phyloP scores from a whole-genome alignment of 1,140 invertebrate species.

The Conus ventricosus region DNA sequence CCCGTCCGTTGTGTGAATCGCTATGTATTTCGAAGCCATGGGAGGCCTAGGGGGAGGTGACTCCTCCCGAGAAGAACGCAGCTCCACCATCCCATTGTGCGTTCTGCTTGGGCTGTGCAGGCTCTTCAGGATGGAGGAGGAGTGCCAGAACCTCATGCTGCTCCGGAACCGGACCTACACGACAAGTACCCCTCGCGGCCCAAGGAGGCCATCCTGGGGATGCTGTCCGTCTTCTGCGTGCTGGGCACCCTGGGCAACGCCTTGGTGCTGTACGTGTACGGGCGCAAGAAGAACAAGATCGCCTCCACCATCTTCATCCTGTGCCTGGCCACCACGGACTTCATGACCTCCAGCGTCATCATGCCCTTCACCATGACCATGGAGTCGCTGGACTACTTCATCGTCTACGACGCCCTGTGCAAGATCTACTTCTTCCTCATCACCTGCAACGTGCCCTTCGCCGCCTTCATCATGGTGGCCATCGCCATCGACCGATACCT shows the following conservation, averaged over 20 bases:
- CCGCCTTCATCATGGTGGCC: constrained; percentile 73
- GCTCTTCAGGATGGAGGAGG: not conserved
- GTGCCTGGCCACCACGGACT: constrained; percentile 69
- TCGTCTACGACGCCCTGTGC: constrained; percentile 63
- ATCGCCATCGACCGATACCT: constrained; percentile 74
- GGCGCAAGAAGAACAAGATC: constrained; percentile 65
- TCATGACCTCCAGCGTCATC: constrained; percentile 65
- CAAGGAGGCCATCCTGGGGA: constrained; percentile 49
- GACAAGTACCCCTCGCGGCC: constrained; percentile 21
- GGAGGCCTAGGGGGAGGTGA: not conserved
- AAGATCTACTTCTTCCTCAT: constrained; percentile 71
- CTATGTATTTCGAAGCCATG: not conserved
- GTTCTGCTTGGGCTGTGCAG: constrained; percentile 5
- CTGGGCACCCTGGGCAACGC: constrained; percentile 71
- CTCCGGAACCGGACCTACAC: constrained; percentile 15
- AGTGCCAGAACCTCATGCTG: not conserved
- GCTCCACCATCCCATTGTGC: not conserved
- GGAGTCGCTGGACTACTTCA: constrained; percentile 55
- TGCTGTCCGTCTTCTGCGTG: constrained; percentile 62
- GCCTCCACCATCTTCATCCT: constrained; percentile 74
- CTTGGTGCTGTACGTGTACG: constrained; percentile 72
- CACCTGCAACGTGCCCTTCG: constrained; percentile 70
- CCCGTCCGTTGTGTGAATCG: not conserved
- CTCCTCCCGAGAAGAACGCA: not conserved
- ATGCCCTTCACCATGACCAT: constrained; percentile 68